phyloP scores from a whole-genome alignment of 2,888 invertebrate genomes.

The Girardia tigrina region DNA sequence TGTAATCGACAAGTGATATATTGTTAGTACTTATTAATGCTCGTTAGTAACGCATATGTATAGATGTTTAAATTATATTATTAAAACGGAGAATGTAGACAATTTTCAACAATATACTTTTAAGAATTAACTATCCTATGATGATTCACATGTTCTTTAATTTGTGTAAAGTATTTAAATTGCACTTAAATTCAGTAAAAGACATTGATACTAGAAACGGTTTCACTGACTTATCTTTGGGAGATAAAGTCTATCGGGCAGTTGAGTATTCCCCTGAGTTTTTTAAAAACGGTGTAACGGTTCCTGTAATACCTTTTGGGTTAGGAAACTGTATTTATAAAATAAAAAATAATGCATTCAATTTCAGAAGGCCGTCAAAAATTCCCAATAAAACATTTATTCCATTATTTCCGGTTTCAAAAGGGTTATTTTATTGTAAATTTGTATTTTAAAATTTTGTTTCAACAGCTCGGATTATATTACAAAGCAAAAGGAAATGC shows the following conservation, averaged over 20 bases:
- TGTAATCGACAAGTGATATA: no score
- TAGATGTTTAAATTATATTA: no score
- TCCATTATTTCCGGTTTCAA: neutral
- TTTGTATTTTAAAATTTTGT: no score
- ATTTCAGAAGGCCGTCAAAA: neutral
- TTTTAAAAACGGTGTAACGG: conserved; percentile 42
- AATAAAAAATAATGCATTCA: neutral
- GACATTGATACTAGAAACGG: conserved; percentile 45
- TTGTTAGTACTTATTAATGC: no score
- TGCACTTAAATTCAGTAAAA: conserved; percentile 39
- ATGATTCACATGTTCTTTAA: no score
- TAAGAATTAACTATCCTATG: no score
- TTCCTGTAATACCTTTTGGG: conserved; percentile 44
- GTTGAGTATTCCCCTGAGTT: conserved; percentile 45
- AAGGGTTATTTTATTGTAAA: neutral
- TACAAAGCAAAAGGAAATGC: neutral
- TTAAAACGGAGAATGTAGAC: no score
- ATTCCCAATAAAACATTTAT: neutral
- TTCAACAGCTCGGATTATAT: neutral
- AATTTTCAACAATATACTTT: no score
- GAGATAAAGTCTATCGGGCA: conserved; percentile 47
- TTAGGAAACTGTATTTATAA: conserved; percentile 38
- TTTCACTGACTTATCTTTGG: conserved; percentile 42
- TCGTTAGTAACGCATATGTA: no score
- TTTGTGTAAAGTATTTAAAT: no score